These are phyloP conservation scores for Papilio machaon DNA, from an alignment of 1,140 invertebrate species.

Conservation along the genomic window DNA sequence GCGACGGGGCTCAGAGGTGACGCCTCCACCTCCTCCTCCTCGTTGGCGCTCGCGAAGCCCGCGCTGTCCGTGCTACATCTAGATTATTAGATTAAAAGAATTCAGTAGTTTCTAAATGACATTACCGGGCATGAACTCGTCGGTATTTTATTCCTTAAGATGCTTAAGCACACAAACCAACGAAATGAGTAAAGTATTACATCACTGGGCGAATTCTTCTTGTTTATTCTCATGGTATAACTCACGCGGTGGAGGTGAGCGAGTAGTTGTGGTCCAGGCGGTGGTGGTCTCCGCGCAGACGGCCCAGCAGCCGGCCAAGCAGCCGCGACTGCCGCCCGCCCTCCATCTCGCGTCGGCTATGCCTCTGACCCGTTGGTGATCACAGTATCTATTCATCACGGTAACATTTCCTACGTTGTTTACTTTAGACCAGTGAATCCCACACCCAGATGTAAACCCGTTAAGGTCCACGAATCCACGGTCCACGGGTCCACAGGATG, in stretches of 20 bases:
- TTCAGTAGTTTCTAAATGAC: too few relatives aligned
- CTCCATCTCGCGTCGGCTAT: constrained; percentile 54
- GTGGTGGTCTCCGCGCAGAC: constrained; percentile 67
- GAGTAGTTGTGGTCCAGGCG: constrained; percentile 63
- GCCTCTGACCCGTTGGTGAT: constrained; percentile 41
- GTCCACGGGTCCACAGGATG: too few relatives aligned
- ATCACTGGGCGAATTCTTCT: background rate
- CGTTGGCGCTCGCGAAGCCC: constrained; percentile 58
- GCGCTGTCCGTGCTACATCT: constrained; percentile 63
- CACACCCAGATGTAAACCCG: too few relatives aligned
- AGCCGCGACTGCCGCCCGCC: constrained; percentile 63
- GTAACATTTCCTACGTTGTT: background rate
- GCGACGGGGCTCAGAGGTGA: constrained; percentile 35
- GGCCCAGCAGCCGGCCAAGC: constrained; percentile 65
- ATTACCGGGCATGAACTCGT: background rate
- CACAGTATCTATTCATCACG: background rate
- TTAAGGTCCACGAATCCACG: too few relatives aligned
- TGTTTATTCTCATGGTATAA: background rate
- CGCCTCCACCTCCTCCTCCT: constrained; percentile 49
- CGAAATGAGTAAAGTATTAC: too few relatives aligned
- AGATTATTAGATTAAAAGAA: background rate
- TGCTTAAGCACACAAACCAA: too few relatives aligned
- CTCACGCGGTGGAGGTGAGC: constrained; percentile 63
- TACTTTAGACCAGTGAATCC: too few relatives aligned
- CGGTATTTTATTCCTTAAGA: too few relatives aligned